A percentile compares a stretch with the other conserved stretches of the same genome.
phyloP scores from a whole-genome alignment of 2,888 invertebrate genomes.

The Colletes collaris region DNA sequence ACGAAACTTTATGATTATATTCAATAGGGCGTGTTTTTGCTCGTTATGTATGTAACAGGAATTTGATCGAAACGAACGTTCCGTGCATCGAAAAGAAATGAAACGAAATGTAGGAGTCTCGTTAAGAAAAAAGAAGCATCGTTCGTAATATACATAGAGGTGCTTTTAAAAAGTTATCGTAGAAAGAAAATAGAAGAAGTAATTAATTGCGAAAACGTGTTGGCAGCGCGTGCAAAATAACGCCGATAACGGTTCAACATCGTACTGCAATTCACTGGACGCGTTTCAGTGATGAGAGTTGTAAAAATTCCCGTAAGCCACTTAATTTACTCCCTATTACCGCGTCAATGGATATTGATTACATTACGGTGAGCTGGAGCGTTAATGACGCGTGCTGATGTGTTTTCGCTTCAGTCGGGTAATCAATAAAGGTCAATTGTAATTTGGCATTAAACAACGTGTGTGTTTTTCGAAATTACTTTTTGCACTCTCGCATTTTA shows the following conservation, averaged over 20 bases:
- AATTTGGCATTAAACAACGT: slow-evolving; percentile 14
- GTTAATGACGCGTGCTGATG: slow-evolving; percentile 41
- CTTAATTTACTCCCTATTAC: slow-evolving; percentile 37
- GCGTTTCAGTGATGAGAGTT: slow-evolving; percentile 2
- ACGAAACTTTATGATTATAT: not conserved
- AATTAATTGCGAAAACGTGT: not conserved
- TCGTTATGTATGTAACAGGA: too few species aligned
- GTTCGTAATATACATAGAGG: too few species aligned
- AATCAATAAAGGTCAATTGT: slow-evolving; percentile 32
- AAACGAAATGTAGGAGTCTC: too few species aligned
- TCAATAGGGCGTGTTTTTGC: too few species aligned
- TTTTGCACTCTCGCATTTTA: not conserved
- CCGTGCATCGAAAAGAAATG: too few species aligned
- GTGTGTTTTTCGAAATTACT: not conserved
- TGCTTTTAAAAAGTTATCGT: not conserved
- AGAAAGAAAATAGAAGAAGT: not conserved
- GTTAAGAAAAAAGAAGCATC: too few species aligned
- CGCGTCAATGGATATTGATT: slow-evolving; percentile 39
- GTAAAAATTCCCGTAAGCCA: slow-evolving; percentile 24
- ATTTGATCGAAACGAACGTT: too few species aligned
- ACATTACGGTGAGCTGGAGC: slow-evolving; percentile 32
- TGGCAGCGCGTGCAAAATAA: not conserved
- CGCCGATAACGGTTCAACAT: not conserved
- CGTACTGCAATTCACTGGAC: not conserved
- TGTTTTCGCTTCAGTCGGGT: slow-evolving; percentile 30